Evolutionary conservation across 1,140 invertebrate genomes (phyloP).

Genomic region (Yoshiicerus persimilis): DNA sequence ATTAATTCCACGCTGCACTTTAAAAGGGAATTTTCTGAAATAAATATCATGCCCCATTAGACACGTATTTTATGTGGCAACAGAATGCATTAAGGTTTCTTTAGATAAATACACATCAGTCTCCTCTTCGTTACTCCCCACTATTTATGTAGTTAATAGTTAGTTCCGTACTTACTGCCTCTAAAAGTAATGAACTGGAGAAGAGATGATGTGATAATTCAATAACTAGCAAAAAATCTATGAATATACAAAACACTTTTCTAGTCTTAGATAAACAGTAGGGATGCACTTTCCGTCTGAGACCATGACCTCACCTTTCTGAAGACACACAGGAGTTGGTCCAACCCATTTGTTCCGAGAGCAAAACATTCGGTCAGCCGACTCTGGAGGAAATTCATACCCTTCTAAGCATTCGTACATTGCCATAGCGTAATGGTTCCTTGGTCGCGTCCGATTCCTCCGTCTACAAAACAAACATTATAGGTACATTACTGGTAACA

Average conservation of each 20-base stretch:
- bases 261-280: neutral
- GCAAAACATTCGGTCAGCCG: slow-evolving; percentile 61
- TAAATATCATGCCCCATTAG: neutral
- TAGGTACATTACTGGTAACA: too few species aligned
- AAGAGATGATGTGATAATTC: neutral
- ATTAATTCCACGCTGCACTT: neutral
- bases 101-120: neutral
- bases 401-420: slow-evolving; percentile 60
- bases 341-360: slow-evolving; percentile 61
- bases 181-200: neutral
- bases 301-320: slow-evolving; percentile 40
- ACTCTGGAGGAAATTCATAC: slow-evolving; percentile 56
- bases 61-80: neutral
- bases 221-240: neutral
- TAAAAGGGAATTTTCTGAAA: neutral
- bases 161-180: neutral
- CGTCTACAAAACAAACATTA: slow-evolving; percentile 51
- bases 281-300: neutral
- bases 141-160: neutral
- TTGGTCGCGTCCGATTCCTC: slow-evolving; percentile 54
- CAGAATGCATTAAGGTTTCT: neutral
- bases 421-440: slow-evolving; percentile 62
- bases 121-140: neutral
- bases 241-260: neutral
- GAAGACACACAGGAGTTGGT: slow-evolving; percentile 57